Conservation (phyloP, 2,797 vertebrate genomes). For the Typhlichthys subterraneus region DNA sequence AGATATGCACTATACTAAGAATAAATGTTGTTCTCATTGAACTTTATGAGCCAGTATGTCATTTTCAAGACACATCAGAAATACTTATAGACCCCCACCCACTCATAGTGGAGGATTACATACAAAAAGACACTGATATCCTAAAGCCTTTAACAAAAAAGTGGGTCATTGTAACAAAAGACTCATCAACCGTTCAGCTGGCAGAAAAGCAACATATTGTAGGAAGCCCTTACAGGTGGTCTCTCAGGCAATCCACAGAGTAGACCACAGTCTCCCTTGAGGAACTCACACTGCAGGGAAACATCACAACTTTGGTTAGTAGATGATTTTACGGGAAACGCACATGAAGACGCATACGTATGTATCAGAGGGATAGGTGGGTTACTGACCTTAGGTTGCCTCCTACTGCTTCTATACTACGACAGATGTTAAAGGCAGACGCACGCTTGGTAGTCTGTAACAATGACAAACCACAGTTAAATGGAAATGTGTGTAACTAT, state of each 20-base stretch:
- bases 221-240: conserved; percentile 83
- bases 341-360: background rate
- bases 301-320: conserved; percentile 21
- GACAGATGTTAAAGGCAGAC: conserved; percentile 89
- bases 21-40: too few species aligned
- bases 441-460: conserved; percentile 89
- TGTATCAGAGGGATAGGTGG: background rate
- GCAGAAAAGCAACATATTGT: too few species aligned
- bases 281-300: conserved; percentile 78
- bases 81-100: background rate
- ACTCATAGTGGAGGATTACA: too few species aligned
- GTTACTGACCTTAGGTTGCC: conserved; percentile 86
- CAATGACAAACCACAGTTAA: conserved; percentile 2
- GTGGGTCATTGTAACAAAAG: background rate
- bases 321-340: background rate
- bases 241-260: conserved; percentile 84
- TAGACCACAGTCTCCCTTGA: conserved; percentile 88
- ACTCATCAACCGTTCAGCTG: background rate
- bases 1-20: too few species aligned
- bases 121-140: too few species aligned
- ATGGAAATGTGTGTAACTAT: too few species aligned
- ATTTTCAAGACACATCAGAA: too few species aligned
- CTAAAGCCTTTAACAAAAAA: too few species aligned
- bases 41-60: too few species aligned
- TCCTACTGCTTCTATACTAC: conserved; percentile 87